phyloP scores from a whole-genome alignment of 2,113 vertebrate species.

The Spheniscus mendiculus region DNA sequence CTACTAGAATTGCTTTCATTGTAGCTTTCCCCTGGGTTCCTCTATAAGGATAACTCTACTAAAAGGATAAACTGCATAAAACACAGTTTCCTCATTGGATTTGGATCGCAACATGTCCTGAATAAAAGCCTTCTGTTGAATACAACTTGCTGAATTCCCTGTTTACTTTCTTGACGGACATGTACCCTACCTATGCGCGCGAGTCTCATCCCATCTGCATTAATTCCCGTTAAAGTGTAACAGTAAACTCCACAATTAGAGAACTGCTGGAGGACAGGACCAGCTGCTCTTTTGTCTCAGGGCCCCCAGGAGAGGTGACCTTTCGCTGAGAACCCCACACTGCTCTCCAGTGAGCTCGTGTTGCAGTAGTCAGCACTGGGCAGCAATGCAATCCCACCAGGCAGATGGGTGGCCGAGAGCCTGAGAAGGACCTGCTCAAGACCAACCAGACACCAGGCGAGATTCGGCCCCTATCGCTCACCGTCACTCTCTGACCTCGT shows the following conservation, averaged over 20 bases:
- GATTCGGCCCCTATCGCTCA: rapidly evolving
- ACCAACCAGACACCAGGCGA: background rate
- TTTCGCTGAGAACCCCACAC: background rate
- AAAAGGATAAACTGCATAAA: background rate
- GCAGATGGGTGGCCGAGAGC: background rate
- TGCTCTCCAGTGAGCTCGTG: background rate
- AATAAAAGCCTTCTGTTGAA: background rate
- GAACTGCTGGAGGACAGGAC: background rate
- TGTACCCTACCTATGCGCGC: background rate
- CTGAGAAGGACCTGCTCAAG: background rate
- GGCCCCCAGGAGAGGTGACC: background rate
- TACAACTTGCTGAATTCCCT: background rate
- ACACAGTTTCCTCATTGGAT: background rate
- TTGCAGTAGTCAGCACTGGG: background rate
- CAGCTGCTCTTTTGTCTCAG: background rate
- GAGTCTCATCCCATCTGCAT: background rate
- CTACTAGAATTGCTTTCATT: background rate
- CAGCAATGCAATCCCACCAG: background rate
- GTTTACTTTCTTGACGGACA: background rate
- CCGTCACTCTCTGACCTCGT: rapidly evolving
- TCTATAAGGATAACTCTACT: background rate
- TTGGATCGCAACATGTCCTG: background rate
- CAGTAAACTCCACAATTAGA: background rate
- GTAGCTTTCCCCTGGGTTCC: background rate
- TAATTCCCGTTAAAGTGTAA: background rate